Base-by-base conservation (phyloP, 1,140 invertebrate species). In the Leguminivora glycinivorella region DNA sequence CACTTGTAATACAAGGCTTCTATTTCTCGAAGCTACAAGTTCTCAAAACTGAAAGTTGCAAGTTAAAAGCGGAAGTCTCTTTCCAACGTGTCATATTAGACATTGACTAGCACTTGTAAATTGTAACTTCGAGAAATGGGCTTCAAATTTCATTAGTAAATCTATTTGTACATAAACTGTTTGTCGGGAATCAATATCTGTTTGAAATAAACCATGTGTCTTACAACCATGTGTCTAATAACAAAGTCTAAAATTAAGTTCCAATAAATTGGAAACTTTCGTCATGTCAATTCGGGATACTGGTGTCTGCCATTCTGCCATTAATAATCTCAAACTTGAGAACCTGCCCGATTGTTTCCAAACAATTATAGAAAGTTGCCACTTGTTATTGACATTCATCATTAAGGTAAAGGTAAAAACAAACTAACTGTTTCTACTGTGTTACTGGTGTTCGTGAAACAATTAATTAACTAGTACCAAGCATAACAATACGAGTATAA, bases 241-340 rank as follows among this genome's bases (percentile, higher is more conserved):
- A 26, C 2, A 10, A 25, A 19, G 24, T 58, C 24, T 26, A 29
- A 29, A 26, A 17, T 26, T 25, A 58, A 60, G 0, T 60, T 6
- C 4, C n/a, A 14, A 58, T n/a, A 58, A 58, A 26, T 56, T 56
- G 12, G 3, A 25, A 58, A 58, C 14, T 58, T 58, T 58, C 14
- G 9, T 4, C 56, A 58, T 58, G 14, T n/a, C 56, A 58, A 26
- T 10, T n/a, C 25, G 9, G 56, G 26, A 25, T 58, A 26, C 56
- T 24, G 56, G 56, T n/a, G 56, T 58, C 56, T 19, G 22, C 26
- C 56, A 58, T 10, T 58, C 56, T 58, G 52, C n/a, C 56, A 58
- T 58, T 58, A 22, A 58, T 56, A 56, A 56, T 56, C 22, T 58
- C 56, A 58, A 58, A 58, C 56, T 58, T 26, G 25, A n/a, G 14